Evolutionary conservation across 1,140 invertebrate genomes (phyloP), one percentile per base, ranked within the genome.

Genomic region (Drosophila repleta): DNA sequence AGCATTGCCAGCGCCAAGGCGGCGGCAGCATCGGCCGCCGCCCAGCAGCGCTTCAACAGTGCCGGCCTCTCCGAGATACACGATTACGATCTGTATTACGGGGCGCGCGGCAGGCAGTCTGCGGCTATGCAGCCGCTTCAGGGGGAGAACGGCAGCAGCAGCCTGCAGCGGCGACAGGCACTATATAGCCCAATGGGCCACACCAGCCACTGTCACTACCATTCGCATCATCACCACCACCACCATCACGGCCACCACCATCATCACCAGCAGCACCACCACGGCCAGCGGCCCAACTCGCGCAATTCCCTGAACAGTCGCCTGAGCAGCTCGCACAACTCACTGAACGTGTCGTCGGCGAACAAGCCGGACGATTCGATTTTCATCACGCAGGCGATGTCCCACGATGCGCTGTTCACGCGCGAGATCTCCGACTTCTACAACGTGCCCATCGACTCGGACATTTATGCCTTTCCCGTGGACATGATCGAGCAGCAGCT

Each of bases 341-440:
- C 96, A 0, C 93, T 96, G 57, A 95, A 94, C 4, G 94, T 96
- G 32, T 95, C 95, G 4, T 90, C 93, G 8, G 93, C 94, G 4
- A 94, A 94, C 53, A 95, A 95, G 90, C 95, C 93, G 0, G 96
- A 97, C 72, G 96, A 96, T 82, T 96, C 96, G 4, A 96, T 94
- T 72, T 97, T 97, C 79, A 97, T 97, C 52, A 96, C 96, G 1
- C 96, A 96, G 77, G 96, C 96, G 15, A 96, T 96, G 93, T 96
- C 96, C 0, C 96, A 96, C 74, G 96, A 96, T 77, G 95, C 95
- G 0, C 90, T 96, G 8, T 80, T 90, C 11, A 93, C 93, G 17
- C 92, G 93, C 56, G 95, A 96, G 70, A 96, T 96, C 26, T 95
- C 95, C 26, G 96, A 97, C 83, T 94, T 96, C 93, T 97, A 97